Conservation (phyloP, 2,888 invertebrate genomes). For the Spodoptera littoralis region DNA sequence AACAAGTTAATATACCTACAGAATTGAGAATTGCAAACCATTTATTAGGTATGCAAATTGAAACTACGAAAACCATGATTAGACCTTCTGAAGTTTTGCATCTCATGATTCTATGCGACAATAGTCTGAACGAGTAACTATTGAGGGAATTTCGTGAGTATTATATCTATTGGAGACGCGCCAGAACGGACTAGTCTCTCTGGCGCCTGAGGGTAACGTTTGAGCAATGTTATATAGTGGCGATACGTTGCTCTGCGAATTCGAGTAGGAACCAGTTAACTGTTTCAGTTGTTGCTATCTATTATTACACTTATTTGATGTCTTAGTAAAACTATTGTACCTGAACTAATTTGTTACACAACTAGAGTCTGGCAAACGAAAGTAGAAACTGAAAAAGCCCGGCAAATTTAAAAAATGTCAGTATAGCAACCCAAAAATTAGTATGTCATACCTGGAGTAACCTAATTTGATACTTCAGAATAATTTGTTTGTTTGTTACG, state of each 20-base stretch:
- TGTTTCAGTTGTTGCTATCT: neutral
- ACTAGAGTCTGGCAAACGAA: too few relatives aligned
- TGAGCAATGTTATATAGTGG: conserved; percentile 43
- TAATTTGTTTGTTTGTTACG: too few relatives aligned
- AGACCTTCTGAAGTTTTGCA: conserved; percentile 12
- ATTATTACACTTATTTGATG: too few relatives aligned
- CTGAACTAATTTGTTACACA: too few relatives aligned
- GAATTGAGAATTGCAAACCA: too few relatives aligned
- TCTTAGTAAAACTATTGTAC: too few relatives aligned
- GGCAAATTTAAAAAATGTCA: too few relatives aligned
- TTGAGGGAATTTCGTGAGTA: conserved; percentile 43
- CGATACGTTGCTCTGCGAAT: conserved; percentile 27
- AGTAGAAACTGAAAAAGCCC: too few relatives aligned
- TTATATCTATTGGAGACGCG: conserved; percentile 56
- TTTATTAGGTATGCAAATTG: neutral
- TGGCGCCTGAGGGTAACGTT: conserved; percentile 56
- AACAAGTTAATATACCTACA: too few relatives aligned
- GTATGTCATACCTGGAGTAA: too few relatives aligned
- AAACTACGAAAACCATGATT: neutral
- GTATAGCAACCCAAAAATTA: too few relatives aligned
- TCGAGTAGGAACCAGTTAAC: conserved; percentile 15
- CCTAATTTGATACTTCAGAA: too few relatives aligned
- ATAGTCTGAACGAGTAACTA: conserved; percentile 31
- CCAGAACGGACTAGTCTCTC: conserved; percentile 58
- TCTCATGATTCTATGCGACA: conserved; percentile 11